Evolutionary conservation across 2,888 invertebrate species (phyloP).

Genomic region (Cryptocheilus praepositus): DNA sequence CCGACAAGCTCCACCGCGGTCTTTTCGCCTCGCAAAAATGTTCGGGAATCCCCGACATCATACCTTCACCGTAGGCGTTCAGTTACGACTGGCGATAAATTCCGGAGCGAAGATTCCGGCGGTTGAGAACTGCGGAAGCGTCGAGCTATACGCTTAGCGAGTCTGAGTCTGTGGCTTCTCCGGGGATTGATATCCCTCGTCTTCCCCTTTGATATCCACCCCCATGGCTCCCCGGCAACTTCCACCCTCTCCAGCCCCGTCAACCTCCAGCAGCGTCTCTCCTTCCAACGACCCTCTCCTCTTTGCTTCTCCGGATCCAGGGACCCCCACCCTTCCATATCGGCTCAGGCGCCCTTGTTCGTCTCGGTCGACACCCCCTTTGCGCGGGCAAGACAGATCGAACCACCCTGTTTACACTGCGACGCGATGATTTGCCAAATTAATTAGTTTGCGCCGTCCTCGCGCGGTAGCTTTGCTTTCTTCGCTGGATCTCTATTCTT

Average conservation of each 20-base stretch:
- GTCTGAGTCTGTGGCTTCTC: constrained; percentile 60
- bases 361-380: constrained; percentile 44
- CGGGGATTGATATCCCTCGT: constrained; percentile 72
- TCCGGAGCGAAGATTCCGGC: constrained; percentile 67
- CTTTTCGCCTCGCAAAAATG: neutral
- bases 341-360: constrained; percentile 31
- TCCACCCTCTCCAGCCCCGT: constrained; percentile 26
- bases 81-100: constrained; percentile 64
- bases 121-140: constrained; percentile 71
- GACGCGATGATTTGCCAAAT: constrained; percentile 68
- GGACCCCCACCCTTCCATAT: constrained; percentile 10
- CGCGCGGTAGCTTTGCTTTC: constrained; percentile 5
- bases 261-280: constrained; percentile 9
- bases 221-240: constrained; percentile 37
- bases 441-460: constrained; percentile 58
- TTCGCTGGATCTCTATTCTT: neutral
- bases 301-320: constrained; percentile 28
- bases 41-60: neutral
- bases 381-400: constrained; percentile 64
- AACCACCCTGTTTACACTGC: constrained; percentile 67
- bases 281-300: no score
- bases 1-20: no score
- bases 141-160: constrained; percentile 32
- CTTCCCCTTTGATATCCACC: constrained; percentile 72
- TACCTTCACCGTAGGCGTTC: neutral